Base-by-base conservation (phyloP, 2,888 invertebrate species). In the Rhingia rostrata region DNA sequence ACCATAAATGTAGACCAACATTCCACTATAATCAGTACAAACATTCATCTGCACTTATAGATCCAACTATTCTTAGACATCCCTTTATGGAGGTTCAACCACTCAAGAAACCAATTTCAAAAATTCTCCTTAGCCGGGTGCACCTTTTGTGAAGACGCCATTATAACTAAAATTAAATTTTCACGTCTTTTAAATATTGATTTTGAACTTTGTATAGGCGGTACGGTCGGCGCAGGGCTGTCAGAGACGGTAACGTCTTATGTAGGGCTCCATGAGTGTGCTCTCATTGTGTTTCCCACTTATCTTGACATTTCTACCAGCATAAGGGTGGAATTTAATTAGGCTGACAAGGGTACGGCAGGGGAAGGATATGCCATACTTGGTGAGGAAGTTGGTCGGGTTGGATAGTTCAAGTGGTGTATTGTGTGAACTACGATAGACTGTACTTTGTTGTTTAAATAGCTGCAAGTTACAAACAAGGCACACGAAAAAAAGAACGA, bases 321-420 rank as follows among this genome's bases (percentile, higher is more conserved):
- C 49, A 12, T 39, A 66, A 53, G 66, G 53, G 66, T 66, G 14
- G 37, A 43, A 66, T 53, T 43, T 33, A 66, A 66, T 66, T 66
- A 66, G 53, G 12, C 53, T 32, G 33, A 43, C 6, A 47, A 47
- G 49, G 64, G 49, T 47, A 45, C 39, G 10, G 10, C 39, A 3
- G 10, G 6, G 39, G 10, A 9, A 10, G 39, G 39, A 10, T 39
- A 10, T 1, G 3, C 10, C 39, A 39, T 10, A 39, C 39, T 6
- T 10, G 10, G 39, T 2, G 39, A 39, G 39, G 3, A 39, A 39
- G 39, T 6, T 6, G 39, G 6, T 39, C 10, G 39, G 39, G 1
- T 39, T 39, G 6, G 7, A 39, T 10, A 39, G 39, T 10, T 39
- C 7, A 39, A 39, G 39, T 9, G 39, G 7, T 39, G 39, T 10